Base-by-base conservation (phyloP, 2,888 invertebrate genomes). In the Ctenicera cuprea region DNA sequence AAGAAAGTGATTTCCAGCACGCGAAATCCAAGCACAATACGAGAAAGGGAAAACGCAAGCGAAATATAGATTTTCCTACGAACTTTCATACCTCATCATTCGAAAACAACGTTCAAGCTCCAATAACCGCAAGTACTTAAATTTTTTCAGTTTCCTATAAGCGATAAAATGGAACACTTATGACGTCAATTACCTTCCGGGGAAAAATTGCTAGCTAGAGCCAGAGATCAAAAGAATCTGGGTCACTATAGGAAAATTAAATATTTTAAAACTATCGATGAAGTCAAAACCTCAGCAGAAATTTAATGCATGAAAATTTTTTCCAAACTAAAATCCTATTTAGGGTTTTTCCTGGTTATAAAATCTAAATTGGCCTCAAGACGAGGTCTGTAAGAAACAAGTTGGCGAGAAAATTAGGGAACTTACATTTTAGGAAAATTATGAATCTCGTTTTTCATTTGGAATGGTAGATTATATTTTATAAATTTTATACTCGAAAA, bases 1-100 rank as follows among this genome's bases (percentile, higher is more conserved):
- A 37, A 20, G 38, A 59, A 59, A 33, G 59, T 38, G 38, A 59
- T 59, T 59, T 59, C 38, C 41, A 59, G 18, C 59, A 59, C 59
- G 59, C 59, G 37, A 59, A 59, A 38, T 8, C 14, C 12, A 4
- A 52, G 26, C 7, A 5, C 7, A 9, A n/a, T 57, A 11, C 5
- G 33, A 37, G 8, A 37, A 59, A 59, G 3, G 16, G 14, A 38
- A 59, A 59, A 14, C 12, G 57, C 16, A 41, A 59, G 12, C 38
- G 18, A n/a, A 57, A 38, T 54, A 45, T 30, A 30, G 26, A 64
- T 33, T 67, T 67, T 45, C 67, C 20, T 33, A 48, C n/a, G 2
- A 50, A 52, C 12, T 22, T 52, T 20, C 52, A 26, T 16, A 52
- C 20, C 52, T 52, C 30, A 52, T 22, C 52, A 52, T 22, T 22